A percentile compares a stretch with the other conserved stretches of the same genome.
Evolutionary conservation across 1,140 invertebrate genomes (phyloP).

Genomic region (Saccostrea glomerata): DNA sequence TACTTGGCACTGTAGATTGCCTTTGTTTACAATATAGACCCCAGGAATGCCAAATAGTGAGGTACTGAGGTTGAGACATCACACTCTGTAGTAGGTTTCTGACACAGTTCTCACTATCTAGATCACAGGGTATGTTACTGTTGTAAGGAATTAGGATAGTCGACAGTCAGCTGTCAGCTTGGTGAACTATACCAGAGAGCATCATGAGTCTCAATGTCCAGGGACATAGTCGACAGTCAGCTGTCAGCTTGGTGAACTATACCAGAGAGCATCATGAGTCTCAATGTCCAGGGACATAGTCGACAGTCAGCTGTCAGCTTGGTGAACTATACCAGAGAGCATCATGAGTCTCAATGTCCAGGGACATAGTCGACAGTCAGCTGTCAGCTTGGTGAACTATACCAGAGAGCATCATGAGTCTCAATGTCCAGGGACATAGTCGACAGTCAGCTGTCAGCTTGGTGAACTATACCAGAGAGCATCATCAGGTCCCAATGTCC

Average conservation of each 20-base stretch:
- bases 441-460: too few relatives aligned
- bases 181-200: not conserved
- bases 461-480: not conserved
- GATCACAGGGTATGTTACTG: constrained; percentile 1
- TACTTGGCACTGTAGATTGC: not conserved
- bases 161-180: not conserved
- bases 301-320: too few relatives aligned
- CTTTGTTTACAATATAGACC: not conserved
- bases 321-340: not conserved
- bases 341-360: too few relatives aligned
- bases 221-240: too few relatives aligned
- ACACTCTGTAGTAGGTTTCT: not conserved
- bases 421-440: too few relatives aligned
- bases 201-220: too few relatives aligned
- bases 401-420: too few relatives aligned
- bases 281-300: not conserved
- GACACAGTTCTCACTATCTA: not conserved
- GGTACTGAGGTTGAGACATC: not conserved
- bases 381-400: not conserved
- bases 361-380: not conserved
- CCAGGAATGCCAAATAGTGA: not conserved
- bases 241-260: too few relatives aligned
- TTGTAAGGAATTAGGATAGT: not conserved
- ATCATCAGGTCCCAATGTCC: not conserved
- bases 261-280: too few relatives aligned